Conservation (phyloP, 2,888 invertebrate species). For the Amorpha juglandis region DNA sequence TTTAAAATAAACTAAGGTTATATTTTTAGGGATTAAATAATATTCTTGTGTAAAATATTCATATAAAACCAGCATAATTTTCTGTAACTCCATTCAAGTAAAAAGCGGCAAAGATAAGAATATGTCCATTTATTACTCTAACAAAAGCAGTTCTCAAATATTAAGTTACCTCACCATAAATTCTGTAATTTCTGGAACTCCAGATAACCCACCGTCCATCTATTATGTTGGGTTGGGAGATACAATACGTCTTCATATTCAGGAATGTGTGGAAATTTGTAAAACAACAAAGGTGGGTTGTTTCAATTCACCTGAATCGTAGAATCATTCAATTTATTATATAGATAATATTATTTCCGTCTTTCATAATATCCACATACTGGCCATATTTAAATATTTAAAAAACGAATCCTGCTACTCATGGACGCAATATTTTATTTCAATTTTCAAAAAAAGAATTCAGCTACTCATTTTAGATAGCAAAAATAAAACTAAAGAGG, state of each 20-base stretch:
- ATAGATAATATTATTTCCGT: too few species aligned
- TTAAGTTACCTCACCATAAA: conserved; percentile 22
- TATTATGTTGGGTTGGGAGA: conserved; percentile 9
- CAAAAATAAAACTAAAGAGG: too few species aligned
- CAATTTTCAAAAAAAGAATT: too few species aligned
- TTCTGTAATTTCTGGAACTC: conserved; percentile 19
- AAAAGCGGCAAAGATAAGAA: conserved; percentile 3
- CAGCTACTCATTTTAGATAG: too few species aligned
- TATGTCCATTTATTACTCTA: neutral
- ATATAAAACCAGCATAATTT: neutral
- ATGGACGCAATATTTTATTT: too few species aligned
- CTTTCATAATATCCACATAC: too few species aligned
- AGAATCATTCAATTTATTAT: too few species aligned
- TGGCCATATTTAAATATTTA: too few species aligned
- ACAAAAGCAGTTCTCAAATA: conserved; percentile 17
- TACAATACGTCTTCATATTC: neutral
- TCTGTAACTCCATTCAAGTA: neutral
- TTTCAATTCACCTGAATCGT: too few species aligned
- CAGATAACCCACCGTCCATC: conserved; percentile 22
- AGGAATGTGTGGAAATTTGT: neutral
- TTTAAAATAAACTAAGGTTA: too few species aligned
- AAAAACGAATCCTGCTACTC: too few species aligned
- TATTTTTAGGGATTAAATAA: neutral
- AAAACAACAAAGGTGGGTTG: neutral
- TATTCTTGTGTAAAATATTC: neutral